These are phyloP conservation scores for Dicycla oo DNA, from an alignment of 2,888 invertebrate species.

Conservation along the genomic window DNA sequence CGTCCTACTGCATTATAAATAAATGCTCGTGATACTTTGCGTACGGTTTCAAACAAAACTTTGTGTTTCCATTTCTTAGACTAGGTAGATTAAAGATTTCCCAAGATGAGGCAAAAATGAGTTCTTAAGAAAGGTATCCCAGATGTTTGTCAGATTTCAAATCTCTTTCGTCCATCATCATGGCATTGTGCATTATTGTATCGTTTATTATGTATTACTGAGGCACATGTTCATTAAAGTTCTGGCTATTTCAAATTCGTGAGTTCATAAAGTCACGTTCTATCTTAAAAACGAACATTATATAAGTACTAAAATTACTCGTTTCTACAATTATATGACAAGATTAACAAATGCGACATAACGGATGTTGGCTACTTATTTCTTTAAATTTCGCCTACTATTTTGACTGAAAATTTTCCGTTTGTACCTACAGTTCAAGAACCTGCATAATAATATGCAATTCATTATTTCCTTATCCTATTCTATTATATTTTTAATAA, in stretches of 20 bases:
- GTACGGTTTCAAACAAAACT: conserved; percentile 25
- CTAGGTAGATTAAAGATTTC: not conserved
- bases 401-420: not conserved
- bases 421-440: conserved; percentile 20
- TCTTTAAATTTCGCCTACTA: conserved; percentile 2
- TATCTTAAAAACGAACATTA: conserved; percentile 35
- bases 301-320: conserved; percentile 2
- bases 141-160: conserved; percentile 14
- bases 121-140: not conserved
- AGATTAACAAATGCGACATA: conserved; percentile 22
- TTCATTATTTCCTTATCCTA: conserved; percentile 22
- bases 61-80: not conserved
- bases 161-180: conserved; percentile 24
- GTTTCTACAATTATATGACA: conserved; percentile 35
- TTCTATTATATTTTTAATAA: no score
- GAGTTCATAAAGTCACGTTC: conserved; percentile 49
- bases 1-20: conserved; percentile 40
- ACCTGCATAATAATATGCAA: conserved; percentile 10
- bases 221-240: conserved; percentile 15
- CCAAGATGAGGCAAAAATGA: not conserved
- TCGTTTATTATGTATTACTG: conserved; percentile 4
- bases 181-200: conserved; percentile 15
- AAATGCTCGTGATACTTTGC: conserved; percentile 44
- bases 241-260: conserved; percentile 28
- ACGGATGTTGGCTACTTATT: conserved; percentile 19